Evolutionary conservation across 2,888 invertebrate genomes (phyloP), one percentile per base, ranked within the genome.

Genomic region (Ametastegia equiseti): DNA sequence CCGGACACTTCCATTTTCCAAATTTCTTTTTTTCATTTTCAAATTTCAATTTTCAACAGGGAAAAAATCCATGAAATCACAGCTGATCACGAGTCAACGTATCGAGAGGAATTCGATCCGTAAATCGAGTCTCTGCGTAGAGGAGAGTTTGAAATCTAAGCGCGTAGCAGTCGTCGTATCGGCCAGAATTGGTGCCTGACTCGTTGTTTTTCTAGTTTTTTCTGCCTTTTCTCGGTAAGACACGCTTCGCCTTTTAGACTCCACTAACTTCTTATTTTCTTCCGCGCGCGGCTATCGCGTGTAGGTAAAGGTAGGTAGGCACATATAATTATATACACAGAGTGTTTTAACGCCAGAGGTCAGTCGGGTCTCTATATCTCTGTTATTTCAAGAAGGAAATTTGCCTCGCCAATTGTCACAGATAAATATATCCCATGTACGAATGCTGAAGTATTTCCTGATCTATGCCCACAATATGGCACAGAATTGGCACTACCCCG

Each of bases 161-260:
- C 67, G 67, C 39, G 67, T 67, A 30, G n/a, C n/a, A n/a, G n/a
- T n/a, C 60, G 27, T 67, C 5, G 39, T 39, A 67, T 27, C 36
- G 67, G 19, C 67, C 36, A 39, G 67, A 67, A 67, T 36, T 67
- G 67, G 67, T 67, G 67, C 15, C 36, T n/a, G n/a, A n/a, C n/a
- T n/a, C 67, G 67, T 39, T 67, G 67, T 67, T 39, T 36, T 67
- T 67, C 67, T 67, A 67, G 67, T 67, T 67, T 39, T n/a, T 67
- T 67, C 36, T 39, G 9, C 67, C 19, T 67, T 67, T 39, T 67
- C 19, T 36, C 19, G 36, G 39, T 19, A 39, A 23, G 5, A 71
- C 71, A 71, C 27, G 45, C 71, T 45, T 47, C 45, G 71, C 71
- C 71, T 71, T 71, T 71, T 47, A 71, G 27, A 45, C 47, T 71